Evolutionary conservation across 2,797 vertebrate species (phyloP).

Genomic region (Nyctalus aviator): DNA sequence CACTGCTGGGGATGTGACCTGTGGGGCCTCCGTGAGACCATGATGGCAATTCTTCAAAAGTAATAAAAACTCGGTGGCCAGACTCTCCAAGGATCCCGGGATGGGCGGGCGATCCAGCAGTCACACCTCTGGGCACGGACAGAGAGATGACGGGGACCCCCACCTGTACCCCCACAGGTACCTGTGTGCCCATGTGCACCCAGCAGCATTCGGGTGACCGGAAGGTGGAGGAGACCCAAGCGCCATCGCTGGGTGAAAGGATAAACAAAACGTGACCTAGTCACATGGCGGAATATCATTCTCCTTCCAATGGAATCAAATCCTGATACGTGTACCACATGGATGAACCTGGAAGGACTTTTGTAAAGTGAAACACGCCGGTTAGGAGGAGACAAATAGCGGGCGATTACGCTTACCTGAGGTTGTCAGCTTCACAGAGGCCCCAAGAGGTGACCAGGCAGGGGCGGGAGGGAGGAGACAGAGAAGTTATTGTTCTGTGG

Average conservation of each 20-base stretch:
- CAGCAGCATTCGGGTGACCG: neutral
- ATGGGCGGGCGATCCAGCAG: neutral
- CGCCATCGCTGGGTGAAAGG: neutral
- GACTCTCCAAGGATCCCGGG: neutral
- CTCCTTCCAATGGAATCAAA: neutral
- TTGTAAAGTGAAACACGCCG: neutral
- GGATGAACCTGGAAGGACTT: neutral
- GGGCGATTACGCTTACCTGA: neutral
- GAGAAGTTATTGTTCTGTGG: neutral
- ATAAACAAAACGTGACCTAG: neutral
- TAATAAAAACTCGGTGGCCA: neutral
- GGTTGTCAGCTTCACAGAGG: neutral
- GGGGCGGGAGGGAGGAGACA: neutral
- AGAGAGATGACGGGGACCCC: neutral
- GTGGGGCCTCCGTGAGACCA: neutral
- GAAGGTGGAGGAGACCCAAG: neutral
- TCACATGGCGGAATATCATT: neutral
- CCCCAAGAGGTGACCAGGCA: neutral
- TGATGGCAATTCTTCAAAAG: neutral
- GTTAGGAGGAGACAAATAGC: neutral
- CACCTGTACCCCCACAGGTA: neutral
- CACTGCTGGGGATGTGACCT: neutral
- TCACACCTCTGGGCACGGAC: neutral
- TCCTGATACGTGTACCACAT: neutral
- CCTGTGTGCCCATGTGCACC: accelerated